phyloP scores from a whole-genome alignment of 2,113 vertebrate species.

The Pycnonotus jocosus region DNA sequence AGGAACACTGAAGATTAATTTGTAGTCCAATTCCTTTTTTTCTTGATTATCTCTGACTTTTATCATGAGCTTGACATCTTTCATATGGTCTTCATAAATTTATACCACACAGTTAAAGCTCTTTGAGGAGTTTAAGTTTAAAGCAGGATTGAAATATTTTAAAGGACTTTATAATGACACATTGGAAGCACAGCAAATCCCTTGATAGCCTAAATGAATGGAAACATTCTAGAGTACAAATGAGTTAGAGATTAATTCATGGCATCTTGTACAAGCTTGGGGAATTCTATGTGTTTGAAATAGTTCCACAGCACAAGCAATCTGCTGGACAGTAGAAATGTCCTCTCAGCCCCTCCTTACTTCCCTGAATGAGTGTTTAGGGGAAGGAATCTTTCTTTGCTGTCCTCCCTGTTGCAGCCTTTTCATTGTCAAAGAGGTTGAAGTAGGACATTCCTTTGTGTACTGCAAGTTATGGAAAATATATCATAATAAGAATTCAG shows the following conservation, averaged over 20 bases:
- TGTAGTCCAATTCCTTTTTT: not conserved
- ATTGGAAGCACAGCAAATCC: not conserved
- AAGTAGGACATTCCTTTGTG: not conserved
- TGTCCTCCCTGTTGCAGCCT: not conserved
- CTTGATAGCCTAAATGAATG: not conserved
- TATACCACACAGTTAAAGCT: not conserved
- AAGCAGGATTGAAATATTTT: not conserved
- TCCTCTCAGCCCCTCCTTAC: not conserved
- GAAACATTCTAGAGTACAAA: not conserved
- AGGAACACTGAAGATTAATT: not conserved
- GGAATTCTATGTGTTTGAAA: not conserved
- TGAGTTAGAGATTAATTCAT: not conserved
- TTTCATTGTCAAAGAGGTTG: not conserved
- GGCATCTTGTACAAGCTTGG: not conserved
- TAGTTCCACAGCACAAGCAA: accelerated
- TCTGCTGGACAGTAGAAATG: not conserved
- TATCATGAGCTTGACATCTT: not conserved
- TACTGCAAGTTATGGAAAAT: not conserved
- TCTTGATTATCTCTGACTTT: not conserved
- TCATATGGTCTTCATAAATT: not conserved
- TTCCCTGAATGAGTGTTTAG: not conserved
- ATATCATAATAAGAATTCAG: not conserved
- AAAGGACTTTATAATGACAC: not conserved
- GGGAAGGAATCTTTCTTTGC: not conserved
- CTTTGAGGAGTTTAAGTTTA: slow-evolving; percentile 23